Conservation (phyloP, 2,888 invertebrate genomes). For the Hartigia nigra region DNA sequence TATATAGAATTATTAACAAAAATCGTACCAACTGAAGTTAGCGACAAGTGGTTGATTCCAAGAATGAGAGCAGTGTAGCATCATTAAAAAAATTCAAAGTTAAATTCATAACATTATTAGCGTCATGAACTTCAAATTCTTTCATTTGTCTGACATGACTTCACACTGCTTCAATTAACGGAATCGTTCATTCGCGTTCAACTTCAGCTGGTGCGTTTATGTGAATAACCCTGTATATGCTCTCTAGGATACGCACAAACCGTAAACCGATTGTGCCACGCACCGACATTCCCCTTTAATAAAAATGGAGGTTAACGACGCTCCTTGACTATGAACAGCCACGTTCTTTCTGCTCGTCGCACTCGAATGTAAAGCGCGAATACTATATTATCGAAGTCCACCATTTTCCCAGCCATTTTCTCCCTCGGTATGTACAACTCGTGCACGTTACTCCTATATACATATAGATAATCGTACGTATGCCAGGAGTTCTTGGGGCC, state of each 20-base stretch:
- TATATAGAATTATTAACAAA: too few relatives aligned
- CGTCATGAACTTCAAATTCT: too few relatives aligned
- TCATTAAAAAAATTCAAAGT: too few relatives aligned
- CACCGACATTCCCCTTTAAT: neutral
- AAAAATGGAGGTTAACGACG: conserved; percentile 6
- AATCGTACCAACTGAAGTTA: too few relatives aligned
- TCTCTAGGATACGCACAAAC: neutral
- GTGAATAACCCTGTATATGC: too few relatives aligned
- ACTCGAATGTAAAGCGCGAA: conserved; percentile 8
- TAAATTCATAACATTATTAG: too few relatives aligned
- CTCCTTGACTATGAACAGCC: conserved; percentile 1
- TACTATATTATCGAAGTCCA: conserved; percentile 5
- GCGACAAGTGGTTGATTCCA: too few relatives aligned
- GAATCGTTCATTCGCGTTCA: too few relatives aligned
- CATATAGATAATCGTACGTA: neutral
- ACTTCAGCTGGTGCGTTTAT: too few relatives aligned
- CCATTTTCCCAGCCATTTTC: neutral
- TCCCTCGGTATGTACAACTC: conserved; percentile 1
- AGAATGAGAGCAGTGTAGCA: too few relatives aligned
- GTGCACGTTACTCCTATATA: neutral
- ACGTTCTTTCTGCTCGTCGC: conserved; percentile 7
- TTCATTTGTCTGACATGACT: too few relatives aligned
- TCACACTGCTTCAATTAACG: too few relatives aligned
- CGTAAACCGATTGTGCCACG: neutral
- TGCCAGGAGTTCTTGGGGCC: neutral